Base-by-base conservation (phyloP, 2,888 invertebrate species). In the Cryptocephalus primarius region DNA sequence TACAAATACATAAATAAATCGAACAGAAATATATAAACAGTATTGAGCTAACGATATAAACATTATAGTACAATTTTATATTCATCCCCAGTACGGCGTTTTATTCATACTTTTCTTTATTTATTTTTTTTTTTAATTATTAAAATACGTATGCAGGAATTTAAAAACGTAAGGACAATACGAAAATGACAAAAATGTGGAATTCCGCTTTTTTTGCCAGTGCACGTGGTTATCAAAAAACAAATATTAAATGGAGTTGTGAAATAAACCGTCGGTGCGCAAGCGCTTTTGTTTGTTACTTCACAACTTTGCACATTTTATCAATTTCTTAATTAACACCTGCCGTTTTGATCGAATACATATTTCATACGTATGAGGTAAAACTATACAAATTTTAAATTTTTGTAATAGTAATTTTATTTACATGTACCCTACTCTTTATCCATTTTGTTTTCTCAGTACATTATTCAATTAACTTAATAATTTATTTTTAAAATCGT, bases 1-100 rank as follows among this genome's bases (percentile, higher is more conserved):
- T 64, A 66, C 64, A 66, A 66, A 66, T 65, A 67, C 65, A 69
- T 68, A 67, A 69, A 69, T 69, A 69, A 69, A 61, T 54, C 54
- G 60, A 68, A 66, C 62, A 65, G 61, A 64, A 43, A 34, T 12
- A 62, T 62, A 57, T 59, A 66, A 68, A 66, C 63, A 64, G 61
- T 66, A 60, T 67, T 64, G 66, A 66, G 62, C 67, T 67, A 67
- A 63, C 61, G 51, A 53, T 60, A 65, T 69, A 65, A 64, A 69
- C 66, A 68, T 61, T 68, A 68, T 68, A 62, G 59, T 69, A 69
- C 67, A 68, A 66, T 60, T 66, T 66, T 68, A 68, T 61, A 60
- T 54, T 48, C 50, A 53, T 52, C 45, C 49, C 56, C 55, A 62
- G 64, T 64, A 64, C 62, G 60, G 60, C 48, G 46, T 50, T 45